Evolutionary conservation across 2,113 vertebrate genomes (phyloP).

Genomic region (Casuarius casuarius): DNA sequence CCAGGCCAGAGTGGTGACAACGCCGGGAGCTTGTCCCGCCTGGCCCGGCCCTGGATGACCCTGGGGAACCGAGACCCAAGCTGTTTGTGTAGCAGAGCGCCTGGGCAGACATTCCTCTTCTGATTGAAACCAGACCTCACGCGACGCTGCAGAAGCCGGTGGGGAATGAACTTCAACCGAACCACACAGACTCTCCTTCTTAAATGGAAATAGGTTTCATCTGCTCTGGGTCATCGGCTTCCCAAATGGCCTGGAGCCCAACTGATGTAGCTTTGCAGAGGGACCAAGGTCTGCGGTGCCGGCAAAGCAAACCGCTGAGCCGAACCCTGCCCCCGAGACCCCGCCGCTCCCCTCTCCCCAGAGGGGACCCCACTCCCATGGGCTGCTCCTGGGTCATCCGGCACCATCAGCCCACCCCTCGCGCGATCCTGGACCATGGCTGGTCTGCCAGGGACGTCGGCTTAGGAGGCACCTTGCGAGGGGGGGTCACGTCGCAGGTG

Average conservation of each 20-base stretch:
- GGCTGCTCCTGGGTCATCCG: background rate
- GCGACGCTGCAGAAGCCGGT: rapidly evolving
- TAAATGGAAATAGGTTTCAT: rapidly evolving
- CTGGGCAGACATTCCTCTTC: background rate
- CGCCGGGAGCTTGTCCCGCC: rapidly evolving
- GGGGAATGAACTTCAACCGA: background rate
- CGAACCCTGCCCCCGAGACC: background rate
- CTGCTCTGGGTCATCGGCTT: background rate
- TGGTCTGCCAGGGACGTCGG: rapidly evolving
- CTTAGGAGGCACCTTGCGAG: background rate
- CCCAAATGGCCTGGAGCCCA: background rate
- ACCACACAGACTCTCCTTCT: background rate
- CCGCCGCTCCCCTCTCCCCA: background rate
- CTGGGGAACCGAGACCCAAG: background rate
- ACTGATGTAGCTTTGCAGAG: background rate
- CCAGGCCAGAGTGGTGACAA: background rate
- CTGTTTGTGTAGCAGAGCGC: background rate
- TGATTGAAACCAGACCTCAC: conserved; percentile 8
- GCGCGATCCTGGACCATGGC: background rate
- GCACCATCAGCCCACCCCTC: rapidly evolving
- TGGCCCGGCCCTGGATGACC: background rate
- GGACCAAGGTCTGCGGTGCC: background rate
- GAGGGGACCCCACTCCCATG: background rate
- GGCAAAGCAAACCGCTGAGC: background rate
- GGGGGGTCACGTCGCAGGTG: background rate